A percentile compares a stretch with the other conserved stretches of the same genome.
Conservation (phyloP, 2,797 vertebrate genomes). For the Pseudochromis fuscus region DNA sequence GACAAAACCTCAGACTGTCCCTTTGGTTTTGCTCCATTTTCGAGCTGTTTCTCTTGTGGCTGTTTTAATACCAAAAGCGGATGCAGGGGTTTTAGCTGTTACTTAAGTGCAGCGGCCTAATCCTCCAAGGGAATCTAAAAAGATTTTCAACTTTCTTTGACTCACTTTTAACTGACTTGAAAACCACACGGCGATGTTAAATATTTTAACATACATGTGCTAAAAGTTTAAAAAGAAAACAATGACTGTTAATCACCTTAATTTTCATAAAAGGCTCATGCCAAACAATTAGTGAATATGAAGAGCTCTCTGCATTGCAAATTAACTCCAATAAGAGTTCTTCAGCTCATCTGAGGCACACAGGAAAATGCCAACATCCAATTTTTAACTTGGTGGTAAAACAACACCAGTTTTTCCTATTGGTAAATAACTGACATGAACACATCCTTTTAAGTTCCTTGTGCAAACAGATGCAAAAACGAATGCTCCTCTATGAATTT, state of each 20-base stretch:
- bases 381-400: slow-evolving; percentile 44
- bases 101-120: slow-evolving; percentile 16
- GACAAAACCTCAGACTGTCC: neutral
- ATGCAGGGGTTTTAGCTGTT: slow-evolving; percentile 17
- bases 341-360: slow-evolving; percentile 48
- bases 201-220: slow-evolving; percentile 61
- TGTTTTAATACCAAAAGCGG: slow-evolving; percentile 13
- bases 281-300: slow-evolving; percentile 25
- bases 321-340: slow-evolving; percentile 54
- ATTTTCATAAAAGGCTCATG: slow-evolving; percentile 63
- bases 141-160: slow-evolving; percentile 38
- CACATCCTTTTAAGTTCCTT: slow-evolving; percentile 58
- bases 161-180: slow-evolving; percentile 44
- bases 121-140: slow-evolving; percentile 41
- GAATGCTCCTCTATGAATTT: slow-evolving; percentile 50
- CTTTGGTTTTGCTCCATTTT: slow-evolving; percentile 20
- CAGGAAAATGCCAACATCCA: slow-evolving; percentile 38
- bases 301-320: slow-evolving; percentile 55
- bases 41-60: slow-evolving; percentile 1
- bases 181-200: slow-evolving; percentile 52
- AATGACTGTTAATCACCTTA: slow-evolving; percentile 61
- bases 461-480: slow-evolving; percentile 61
- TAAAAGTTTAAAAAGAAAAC: slow-evolving; percentile 58
- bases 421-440: slow-evolving; percentile 50
- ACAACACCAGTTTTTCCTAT: slow-evolving; percentile 34